A percentile compares a stretch with the other conserved stretches of the same genome.
Conservation (phyloP, 2,888 invertebrate species). For the Drosophila birchii region DNA sequence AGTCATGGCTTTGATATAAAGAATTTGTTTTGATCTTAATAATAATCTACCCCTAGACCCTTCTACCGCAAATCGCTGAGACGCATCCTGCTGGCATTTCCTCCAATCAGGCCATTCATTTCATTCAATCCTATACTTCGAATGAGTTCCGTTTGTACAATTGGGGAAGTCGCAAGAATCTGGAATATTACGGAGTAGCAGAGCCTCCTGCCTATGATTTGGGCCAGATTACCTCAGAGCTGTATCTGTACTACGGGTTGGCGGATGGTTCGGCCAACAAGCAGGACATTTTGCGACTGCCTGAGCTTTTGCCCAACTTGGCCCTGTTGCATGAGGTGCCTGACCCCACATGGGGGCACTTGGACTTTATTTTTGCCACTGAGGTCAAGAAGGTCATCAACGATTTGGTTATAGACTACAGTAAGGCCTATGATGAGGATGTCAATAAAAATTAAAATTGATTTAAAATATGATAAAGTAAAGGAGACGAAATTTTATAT, state of each 20-base stretch:
- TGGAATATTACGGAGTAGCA: slow-evolving; percentile 55
- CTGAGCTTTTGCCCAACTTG: slow-evolving; percentile 56
- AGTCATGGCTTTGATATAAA: neutral
- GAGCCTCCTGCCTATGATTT: slow-evolving; percentile 74
- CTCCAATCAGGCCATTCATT: slow-evolving; percentile 78
- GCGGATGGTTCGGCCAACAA: slow-evolving; percentile 70
- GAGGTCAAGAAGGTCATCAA: slow-evolving; percentile 73
- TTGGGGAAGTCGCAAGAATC: slow-evolving; percentile 67
- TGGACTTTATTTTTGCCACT: slow-evolving; percentile 80
- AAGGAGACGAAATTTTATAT: neutral
- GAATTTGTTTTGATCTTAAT: too few species aligned
- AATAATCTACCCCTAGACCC: slow-evolving; percentile 51
- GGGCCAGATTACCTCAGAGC: slow-evolving; percentile 60
- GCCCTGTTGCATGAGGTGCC: slow-evolving; percentile 64
- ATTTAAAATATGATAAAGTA: neutral
- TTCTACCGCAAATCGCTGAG: slow-evolving; percentile 72
- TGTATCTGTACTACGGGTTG: slow-evolving; percentile 73
- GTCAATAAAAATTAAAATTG: neutral
- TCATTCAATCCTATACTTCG: slow-evolving; percentile 65
- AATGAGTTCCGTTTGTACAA: slow-evolving; percentile 74
- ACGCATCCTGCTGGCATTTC: slow-evolving; percentile 82
- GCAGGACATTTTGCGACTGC: slow-evolving; percentile 63
- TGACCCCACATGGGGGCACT: slow-evolving; percentile 76
- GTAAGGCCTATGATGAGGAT: slow-evolving; percentile 59
- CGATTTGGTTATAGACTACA: slow-evolving; percentile 62